Evolutionary conservation across 2,113 vertebrate species (phyloP).

Genomic region (Xenopus tropicalis): DNA sequence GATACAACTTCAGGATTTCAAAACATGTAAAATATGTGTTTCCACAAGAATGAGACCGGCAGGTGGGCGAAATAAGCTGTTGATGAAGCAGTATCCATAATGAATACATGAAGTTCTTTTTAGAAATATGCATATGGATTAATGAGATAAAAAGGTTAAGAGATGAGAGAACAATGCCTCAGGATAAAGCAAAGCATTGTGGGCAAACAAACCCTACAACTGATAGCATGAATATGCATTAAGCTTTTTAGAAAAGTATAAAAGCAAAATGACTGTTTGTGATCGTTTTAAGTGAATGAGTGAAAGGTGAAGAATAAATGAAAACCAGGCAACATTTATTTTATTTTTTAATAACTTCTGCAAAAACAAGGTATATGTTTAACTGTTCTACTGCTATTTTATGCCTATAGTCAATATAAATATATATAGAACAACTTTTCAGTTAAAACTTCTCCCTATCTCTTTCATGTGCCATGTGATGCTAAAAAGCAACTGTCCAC

Average conservation of each 20-base stretch:
- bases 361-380: too few relatives aligned
- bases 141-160: slow-evolving; percentile 24
- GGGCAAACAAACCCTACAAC: slow-evolving; percentile 12
- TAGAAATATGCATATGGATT: slow-evolving; percentile 28
- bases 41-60: slow-evolving; percentile 6
- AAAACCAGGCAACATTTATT: background rate
- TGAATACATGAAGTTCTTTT: slow-evolving; percentile 11
- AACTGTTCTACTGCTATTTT: too few relatives aligned
- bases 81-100: slow-evolving; percentile 11
- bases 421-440: too few relatives aligned
- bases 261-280: slow-evolving; percentile 12
- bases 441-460: too few relatives aligned
- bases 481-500: too few relatives aligned
- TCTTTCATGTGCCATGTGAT: too few relatives aligned
- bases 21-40: slow-evolving; percentile 8
- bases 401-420: too few relatives aligned
- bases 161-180: slow-evolving; percentile 31
- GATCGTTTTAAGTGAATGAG: slow-evolving; percentile 60
- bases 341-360: too few relatives aligned
- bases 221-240: slow-evolving; percentile 29
- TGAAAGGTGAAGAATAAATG: slow-evolving; percentile 55
- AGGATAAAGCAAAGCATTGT: slow-evolving; percentile 17
- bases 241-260: slow-evolving; percentile 3
- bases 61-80: slow-evolving; percentile 6
- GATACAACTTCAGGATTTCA: background rate